phyloP scores from a whole-genome alignment of 2,888 invertebrate genomes.

The Eulithis prunata region DNA sequence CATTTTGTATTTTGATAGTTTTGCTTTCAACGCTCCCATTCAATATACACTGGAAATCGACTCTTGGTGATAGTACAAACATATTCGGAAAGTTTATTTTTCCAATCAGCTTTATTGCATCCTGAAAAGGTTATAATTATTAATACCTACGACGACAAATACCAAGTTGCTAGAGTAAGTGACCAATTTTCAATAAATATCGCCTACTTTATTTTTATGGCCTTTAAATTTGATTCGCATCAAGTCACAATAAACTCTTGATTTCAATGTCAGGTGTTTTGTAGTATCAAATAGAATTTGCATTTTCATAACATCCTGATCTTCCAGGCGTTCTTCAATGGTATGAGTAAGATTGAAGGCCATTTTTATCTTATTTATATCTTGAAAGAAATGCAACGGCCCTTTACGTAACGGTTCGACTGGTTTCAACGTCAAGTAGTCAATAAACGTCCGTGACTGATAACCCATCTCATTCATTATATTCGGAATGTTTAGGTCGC shows the following conservation, averaged over 20 bases:
- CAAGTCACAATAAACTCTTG: conserved; percentile 68
- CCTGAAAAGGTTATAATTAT: conserved; percentile 71
- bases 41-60: conserved; percentile 86
- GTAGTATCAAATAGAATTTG: conserved; percentile 77
- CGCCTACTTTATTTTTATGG: conserved; percentile 73
- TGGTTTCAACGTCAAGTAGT: conserved; percentile 69
- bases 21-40: conserved; percentile 70
- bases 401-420: conserved; percentile 64
- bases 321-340: conserved; percentile 70
- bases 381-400: conserved; percentile 71
- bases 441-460: conserved; percentile 63
- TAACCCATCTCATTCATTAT: conserved; percentile 57
- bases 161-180: neutral
- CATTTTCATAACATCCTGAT: conserved; percentile 75
- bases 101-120: conserved; percentile 85
- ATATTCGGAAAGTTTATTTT: conserved; percentile 89
- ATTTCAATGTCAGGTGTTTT: conserved; percentile 69
- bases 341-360: conserved; percentile 70
- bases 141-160: neutral
- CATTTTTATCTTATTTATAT: conserved; percentile 75
- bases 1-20: conserved; percentile 72
- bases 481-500: conserved; percentile 64
- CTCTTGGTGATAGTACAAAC: conserved; percentile 76
- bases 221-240: conserved; percentile 74
- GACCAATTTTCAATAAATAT: neutral